Percentiles rank a stretch among this genome's conserved stretches.
These are phyloP conservation scores for Sebastes iracundus DNA, from an alignment of 2,797 vertebrate genomes.

Conservation along the genomic window DNA sequence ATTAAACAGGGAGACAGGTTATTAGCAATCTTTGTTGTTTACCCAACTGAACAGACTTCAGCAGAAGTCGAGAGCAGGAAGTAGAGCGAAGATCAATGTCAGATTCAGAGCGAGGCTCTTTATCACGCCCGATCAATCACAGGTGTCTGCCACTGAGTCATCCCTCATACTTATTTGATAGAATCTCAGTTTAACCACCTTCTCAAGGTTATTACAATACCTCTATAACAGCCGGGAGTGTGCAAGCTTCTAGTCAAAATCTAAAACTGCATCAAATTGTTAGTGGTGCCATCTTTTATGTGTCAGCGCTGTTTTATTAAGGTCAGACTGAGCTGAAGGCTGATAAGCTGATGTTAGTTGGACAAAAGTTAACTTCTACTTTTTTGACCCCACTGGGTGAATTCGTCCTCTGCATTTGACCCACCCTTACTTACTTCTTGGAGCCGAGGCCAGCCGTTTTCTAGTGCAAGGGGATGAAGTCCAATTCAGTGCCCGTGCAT, in stretches of 20 bases:
- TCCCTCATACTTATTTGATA: conserved; percentile 48
- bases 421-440: not conserved
- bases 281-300: conserved; percentile 1
- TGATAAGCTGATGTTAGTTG: not conserved
- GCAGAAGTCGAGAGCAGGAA: conserved; percentile 21
- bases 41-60: conserved; percentile 29
- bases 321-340: conserved; percentile 17
- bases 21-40: conserved; percentile 70
- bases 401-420: conserved; percentile 12
- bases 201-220: conserved; percentile 56
- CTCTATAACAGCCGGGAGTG: not conserved
- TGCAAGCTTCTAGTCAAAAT: conserved; percentile 6
- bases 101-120: conserved; percentile 34
- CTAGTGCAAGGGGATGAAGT: not conserved
- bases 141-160: conserved; percentile 36
- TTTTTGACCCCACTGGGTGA: not conserved
- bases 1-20: conserved; percentile 53
- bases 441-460: not conserved
- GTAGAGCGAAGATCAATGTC: conserved; percentile 53
- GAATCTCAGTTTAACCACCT: conserved; percentile 43
- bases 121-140: conserved; percentile 53
- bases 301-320: conserved; percentile 20
- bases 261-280: conserved; percentile 17
- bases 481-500: not conserved
- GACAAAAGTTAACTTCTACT: conserved; percentile 5